phyloP scores from a whole-genome alignment of 1,140 invertebrate species.

The Magallana gigas region DNA sequence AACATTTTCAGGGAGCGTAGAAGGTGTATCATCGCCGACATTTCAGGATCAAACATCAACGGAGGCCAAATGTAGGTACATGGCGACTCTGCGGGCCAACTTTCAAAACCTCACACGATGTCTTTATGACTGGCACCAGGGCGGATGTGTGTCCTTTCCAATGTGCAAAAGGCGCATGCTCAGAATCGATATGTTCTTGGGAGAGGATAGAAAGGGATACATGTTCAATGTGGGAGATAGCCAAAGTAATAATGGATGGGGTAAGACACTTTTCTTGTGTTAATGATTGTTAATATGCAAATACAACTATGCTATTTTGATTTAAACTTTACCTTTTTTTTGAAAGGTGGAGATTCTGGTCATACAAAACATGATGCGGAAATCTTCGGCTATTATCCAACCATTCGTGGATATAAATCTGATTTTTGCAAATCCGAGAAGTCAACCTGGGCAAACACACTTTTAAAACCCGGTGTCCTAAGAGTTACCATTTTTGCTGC shows the following conservation, averaged over 20 bases:
- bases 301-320: not conserved
- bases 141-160: not conserved
- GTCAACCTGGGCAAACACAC: not conserved
- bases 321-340: not conserved
- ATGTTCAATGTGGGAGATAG: constrained; percentile 31
- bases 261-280: not conserved
- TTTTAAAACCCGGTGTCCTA: not conserved
- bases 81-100: not conserved
- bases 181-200: constrained; percentile 9
- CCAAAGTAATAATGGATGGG: constrained; percentile 13
- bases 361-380: constrained; percentile 14
- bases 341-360: not conserved
- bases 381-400: not conserved
- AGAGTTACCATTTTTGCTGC: not conserved
- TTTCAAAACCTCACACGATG: not conserved
- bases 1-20: not conserved
- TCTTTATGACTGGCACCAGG: not conserved
- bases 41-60: not conserved
- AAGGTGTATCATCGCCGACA: not conserved
- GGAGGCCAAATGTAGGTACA: not conserved
- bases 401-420: not conserved
- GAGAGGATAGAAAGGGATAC: not conserved
- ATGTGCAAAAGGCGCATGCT: constrained; percentile 12
- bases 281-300: not conserved
- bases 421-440: not conserved